These are phyloP conservation scores for Drosophila dunni DNA, from an alignment of 1,140 invertebrate species.

Conservation along the genomic window DNA sequence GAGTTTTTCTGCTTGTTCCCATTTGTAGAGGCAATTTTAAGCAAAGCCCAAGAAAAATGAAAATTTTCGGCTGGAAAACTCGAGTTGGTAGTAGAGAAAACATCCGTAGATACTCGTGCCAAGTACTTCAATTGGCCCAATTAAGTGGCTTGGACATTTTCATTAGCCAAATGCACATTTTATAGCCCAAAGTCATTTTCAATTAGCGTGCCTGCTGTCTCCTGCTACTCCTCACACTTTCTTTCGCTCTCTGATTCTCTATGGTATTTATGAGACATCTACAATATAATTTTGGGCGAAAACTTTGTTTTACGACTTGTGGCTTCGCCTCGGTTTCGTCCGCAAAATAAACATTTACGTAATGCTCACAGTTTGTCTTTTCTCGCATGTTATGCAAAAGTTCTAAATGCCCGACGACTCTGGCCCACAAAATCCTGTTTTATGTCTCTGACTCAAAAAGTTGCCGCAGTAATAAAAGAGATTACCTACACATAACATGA, in stretches of 20 bases:
- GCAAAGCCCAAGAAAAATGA: not conserved
- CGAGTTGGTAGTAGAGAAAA: conserved; percentile 9
- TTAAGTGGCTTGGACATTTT: conserved; percentile 31
- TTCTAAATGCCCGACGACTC: conserved; percentile 55
- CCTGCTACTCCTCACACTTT: not conserved
- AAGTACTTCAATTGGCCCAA: conserved; percentile 44
- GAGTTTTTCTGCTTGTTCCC: not conserved
- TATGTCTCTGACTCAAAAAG: conserved; percentile 68
- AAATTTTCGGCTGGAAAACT: conserved; percentile 1
- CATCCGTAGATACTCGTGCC: conserved; percentile 5
- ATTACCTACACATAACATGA: conserved; percentile 80
- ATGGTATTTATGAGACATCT: conserved; percentile 47
- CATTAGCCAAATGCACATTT: conserved; percentile 50
- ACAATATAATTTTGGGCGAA: conserved; percentile 65
- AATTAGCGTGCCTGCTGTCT: conserved; percentile 52
- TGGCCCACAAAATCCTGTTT: conserved; percentile 64
- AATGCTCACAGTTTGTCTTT: conserved; percentile 69
- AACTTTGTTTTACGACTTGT: conserved; percentile 76
- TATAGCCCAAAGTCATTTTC: conserved; percentile 55
- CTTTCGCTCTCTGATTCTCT: conserved; percentile 6
- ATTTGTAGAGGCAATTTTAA: not conserved
- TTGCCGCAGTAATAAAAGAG: conserved; percentile 82
- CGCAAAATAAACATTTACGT: conserved; percentile 78
- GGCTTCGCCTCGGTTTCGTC: conserved; percentile 43
- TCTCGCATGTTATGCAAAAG: conserved; percentile 72